Base-by-base conservation (phyloP, 2,113 vertebrate species). In the Antigone vipio region DNA sequence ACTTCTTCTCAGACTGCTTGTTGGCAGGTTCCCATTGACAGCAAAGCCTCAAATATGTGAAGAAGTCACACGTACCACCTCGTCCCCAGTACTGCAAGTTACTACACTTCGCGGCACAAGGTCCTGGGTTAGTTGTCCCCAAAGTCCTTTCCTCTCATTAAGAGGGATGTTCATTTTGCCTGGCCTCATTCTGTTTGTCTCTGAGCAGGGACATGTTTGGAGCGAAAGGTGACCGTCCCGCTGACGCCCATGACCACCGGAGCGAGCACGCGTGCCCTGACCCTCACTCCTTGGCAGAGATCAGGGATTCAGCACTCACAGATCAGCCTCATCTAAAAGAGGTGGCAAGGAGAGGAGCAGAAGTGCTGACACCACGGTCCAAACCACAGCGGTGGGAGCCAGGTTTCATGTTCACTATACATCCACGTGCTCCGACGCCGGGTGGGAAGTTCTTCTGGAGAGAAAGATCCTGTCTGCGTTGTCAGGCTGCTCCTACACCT, bases 371-470 rank as follows among this genome's bases (percentile, higher is more conserved):
- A 34, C 17, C 32, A 4, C 5, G 11, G 47, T 40, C 47, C 47
- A 40, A 87, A 34, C 9, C 32, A 12, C 15, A 0, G 10, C 1
- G 2, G 26, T 34, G n/a, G 52, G 24, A 87, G 44, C 15, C 60
- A 38, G 18, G 34, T 45, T 38, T 66, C 4, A 1, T 7, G 11
- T 38, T 87, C 30, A 1, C 27, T 30, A 4, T 27, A 10, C 12
- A 44, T 27, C 45, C 1, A 0, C 0, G 1, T 15, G 12, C 23
- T 66, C 30, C 3, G 1, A 6, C 0, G 0, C n/a, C 3, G 4
- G 23, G 26, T 77, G 42, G 56, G 42, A 88, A 64, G 11, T 50
- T 85, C 6, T 29, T 55, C 22, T 0, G 0, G 24, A 69, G 42
- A 35, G 49, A 77, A 40, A 59, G 9, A 66, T 42, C 47, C 22